These are phyloP conservation scores for Rattus rattus DNA, from an alignment of 2,113 vertebrate species.

Conservation along the genomic window DNA sequence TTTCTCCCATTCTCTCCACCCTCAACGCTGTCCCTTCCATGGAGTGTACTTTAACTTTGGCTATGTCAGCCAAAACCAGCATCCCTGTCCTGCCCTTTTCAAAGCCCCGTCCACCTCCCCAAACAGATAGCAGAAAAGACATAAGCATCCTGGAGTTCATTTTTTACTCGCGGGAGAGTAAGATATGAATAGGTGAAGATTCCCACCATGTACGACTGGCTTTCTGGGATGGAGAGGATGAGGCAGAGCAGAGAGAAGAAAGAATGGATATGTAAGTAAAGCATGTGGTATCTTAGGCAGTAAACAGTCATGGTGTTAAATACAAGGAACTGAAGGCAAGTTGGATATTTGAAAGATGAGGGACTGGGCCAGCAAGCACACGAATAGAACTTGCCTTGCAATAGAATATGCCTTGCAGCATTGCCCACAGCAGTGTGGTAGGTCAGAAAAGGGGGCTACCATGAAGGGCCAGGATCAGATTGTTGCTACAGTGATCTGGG, in stretches of 20 bases:
- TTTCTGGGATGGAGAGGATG: neutral
- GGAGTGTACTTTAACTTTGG: conserved; percentile 21
- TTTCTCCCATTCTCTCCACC: neutral
- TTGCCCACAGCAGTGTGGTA: neutral
- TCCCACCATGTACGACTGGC: neutral
- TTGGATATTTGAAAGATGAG: neutral
- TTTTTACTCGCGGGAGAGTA: neutral
- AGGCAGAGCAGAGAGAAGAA: neutral
- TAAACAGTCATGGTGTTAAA: neutral
- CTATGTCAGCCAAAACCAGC: neutral
- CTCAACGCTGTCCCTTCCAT: neutral
- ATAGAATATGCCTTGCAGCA: neutral
- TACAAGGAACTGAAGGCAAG: neutral
- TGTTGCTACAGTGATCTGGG: neutral
- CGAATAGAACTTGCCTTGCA: no score
- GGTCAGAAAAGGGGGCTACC: neutral
- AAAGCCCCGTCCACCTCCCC: neutral
- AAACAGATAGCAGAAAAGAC: neutral
- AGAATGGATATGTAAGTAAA: neutral
- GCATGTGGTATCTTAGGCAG: neutral
- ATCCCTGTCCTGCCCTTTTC: neutral
- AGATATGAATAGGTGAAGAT: neutral
- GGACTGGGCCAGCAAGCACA: neutral
- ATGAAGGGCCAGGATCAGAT: neutral
- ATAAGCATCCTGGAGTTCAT: neutral